Evolutionary conservation across 2,888 invertebrate genomes (phyloP), one percentile per base, ranked within the genome.

Genomic region (Amaurobius ferox): DNA sequence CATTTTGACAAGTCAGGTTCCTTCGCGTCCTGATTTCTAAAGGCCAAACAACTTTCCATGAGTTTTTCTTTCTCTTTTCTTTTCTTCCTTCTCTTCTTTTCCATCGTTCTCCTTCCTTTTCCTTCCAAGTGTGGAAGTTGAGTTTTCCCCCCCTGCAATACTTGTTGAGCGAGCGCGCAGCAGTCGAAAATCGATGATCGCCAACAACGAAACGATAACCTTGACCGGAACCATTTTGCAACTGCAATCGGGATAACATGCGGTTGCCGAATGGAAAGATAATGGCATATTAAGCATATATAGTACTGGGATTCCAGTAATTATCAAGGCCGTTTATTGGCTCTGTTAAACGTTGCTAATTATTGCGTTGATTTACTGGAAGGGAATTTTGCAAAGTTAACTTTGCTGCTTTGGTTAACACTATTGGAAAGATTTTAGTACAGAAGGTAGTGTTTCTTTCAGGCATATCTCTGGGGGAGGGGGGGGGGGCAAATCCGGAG

Each of bases 1-100:
- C 30, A 40, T 68, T 29, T 23, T 68, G 30, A 64, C 70, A 70
- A 62, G 71, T 80, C 73, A 73, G 72, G 79, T 80, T 80, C 55
- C 2, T 68, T 44, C 66, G 61, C 48, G 55, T 67, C 55, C 73
- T 67, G 67, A 73, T 80, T 80, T 67, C 79, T 55, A 80, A 80
- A 80, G 79, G 79, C 79, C 79, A 80, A 80, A 80, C 79, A 80
- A 80, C 79, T 79, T 79, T 79, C 79, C 29, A 64, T n/a, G 28
- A 40, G 55, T 29, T 70, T 62, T 9, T 44, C 32, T 62, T 29
- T 32, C 67, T 32, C n/a, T 71, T 64, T 26, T 72, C 26, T 3
- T n/a, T 30, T 16, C n/a, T 16, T 30, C 16, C n/a, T 64, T 30
- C 26, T 64, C 23, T 23, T 5, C 23, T 55, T 23, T 55, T 44